Base-by-base conservation (phyloP, 64 coral and sea anemone species). In the Stylophora pistillata region DNA sequence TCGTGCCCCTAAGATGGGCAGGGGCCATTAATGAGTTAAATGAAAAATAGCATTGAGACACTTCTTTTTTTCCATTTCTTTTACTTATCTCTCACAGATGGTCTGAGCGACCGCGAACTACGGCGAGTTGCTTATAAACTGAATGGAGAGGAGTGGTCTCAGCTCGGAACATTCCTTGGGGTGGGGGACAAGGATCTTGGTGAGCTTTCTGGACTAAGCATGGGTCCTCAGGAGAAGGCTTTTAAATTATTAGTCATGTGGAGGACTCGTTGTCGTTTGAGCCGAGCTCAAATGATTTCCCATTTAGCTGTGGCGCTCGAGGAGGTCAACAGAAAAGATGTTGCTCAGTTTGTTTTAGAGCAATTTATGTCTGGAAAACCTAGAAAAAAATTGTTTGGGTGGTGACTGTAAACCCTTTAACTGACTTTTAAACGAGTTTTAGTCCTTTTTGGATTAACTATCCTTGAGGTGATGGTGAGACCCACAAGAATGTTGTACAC, bases 181-280 rank as follows among this genome's bases (percentile, higher is more conserved):
- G 86, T 98, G 3, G 58, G 82, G 55, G 95, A 98, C 53, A 78
- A 62, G 64, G 95, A 98, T 62, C 66, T 98, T 34, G 72, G 87
- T 60, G 71, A 87, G 15, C 79, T 98, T 58, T 74, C 84, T 29
- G 81, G 88, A 17, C 72, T 98, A 58, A 94, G 91, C 66, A 98
- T 98, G 95, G 92, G 95, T 15, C 88, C 92, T 27, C 95, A 98
- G 85, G 95, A 94, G 58, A 98, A 98, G 79, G 95, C 95, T 16
- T 98, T 98, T 57, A 77, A 89, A 81, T 59, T 98, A 34, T 30
- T 88, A 23, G 91, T 88, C 31, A 30, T 61, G 3, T 98, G 95
- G 95, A 82, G 92, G 5, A 85, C 88, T 11, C 83, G 85, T 18
- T 94, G 95, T 74, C 57, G 80, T n/a, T n/a, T 98, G 17, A 89